phyloP scores from a whole-genome alignment of 2,888 invertebrate genomes.

The Vesta saturnalis region DNA sequence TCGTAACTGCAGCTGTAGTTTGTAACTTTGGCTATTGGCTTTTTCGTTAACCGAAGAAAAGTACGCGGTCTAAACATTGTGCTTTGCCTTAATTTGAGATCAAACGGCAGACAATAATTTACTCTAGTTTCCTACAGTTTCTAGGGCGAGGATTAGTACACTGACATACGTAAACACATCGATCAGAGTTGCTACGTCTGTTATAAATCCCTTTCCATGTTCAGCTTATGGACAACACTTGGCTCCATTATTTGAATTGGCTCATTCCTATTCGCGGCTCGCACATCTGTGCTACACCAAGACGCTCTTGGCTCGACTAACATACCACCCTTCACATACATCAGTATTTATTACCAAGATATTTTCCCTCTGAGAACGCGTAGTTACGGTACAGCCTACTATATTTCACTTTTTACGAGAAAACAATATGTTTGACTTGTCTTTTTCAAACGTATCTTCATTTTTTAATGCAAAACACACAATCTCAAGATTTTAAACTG shows the following conservation, averaged over 20 bases:
- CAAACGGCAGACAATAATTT: conserved; percentile 17
- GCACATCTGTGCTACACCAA: conserved; percentile 39
- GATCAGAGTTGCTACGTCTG: conserved; percentile 24
- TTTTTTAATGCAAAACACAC: conserved; percentile 24
- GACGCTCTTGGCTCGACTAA: conserved; percentile 28
- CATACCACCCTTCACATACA: conserved; percentile 37
- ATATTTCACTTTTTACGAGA: conserved; percentile 39
- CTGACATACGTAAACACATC: conserved; percentile 33
- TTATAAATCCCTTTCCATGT: conserved; percentile 39
- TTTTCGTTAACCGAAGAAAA: conserved; percentile 18
- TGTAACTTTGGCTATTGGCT: conserved; percentile 19
- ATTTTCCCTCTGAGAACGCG: conserved; percentile 39
- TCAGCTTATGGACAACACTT: conserved; percentile 43
- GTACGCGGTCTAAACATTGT: conserved; percentile 5
- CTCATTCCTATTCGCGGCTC: conserved; percentile 42
- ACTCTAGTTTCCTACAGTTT: conserved; percentile 22
- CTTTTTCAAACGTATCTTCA: conserved; percentile 23
- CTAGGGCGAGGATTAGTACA: conserved; percentile 19
- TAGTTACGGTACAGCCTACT: conserved; percentile 26
- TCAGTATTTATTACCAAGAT: conserved; percentile 41
- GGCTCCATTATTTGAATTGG: conserved; percentile 44
- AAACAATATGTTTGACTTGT: conserved; percentile 38
- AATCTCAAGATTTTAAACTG: conserved; percentile 25
- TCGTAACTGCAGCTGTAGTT: conserved; percentile 20
- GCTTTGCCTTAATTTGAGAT: conserved; percentile 18